These are phyloP conservation scores for Calidris pugnax DNA, from an alignment of 2,113 vertebrate genomes.

Conservation along the genomic window DNA sequence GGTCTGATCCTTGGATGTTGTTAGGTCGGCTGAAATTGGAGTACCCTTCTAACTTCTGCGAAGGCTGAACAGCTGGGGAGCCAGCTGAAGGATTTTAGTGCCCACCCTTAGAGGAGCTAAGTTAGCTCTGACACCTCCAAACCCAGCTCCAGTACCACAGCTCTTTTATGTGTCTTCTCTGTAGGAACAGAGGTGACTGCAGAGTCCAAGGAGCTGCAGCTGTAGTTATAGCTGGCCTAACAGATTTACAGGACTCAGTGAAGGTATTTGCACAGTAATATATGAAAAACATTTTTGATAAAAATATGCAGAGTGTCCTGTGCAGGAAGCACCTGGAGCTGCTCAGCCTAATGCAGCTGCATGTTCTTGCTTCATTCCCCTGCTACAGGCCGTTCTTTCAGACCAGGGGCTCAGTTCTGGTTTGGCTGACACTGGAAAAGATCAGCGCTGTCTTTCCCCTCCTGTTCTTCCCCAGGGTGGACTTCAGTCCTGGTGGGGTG, in stretches of 20 bases:
- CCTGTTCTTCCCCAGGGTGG: neutral
- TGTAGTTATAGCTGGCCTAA: neutral
- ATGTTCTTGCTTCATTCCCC: neutral
- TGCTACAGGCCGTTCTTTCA: neutral
- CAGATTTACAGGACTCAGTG: neutral
- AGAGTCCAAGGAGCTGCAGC: neutral
- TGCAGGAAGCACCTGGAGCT: neutral
- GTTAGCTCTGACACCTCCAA: neutral
- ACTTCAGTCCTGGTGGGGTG: neutral
- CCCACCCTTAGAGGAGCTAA: neutral
- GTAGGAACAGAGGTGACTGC: neutral
- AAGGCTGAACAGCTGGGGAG: neutral
- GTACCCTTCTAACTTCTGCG: neutral
- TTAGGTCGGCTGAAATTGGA: neutral
- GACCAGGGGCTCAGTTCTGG: neutral
- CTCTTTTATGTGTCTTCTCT: neutral
- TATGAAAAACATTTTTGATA: neutral
- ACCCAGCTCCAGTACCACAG: fast-evolving
- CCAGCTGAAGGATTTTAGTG: neutral
- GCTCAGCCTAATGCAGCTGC: neutral
- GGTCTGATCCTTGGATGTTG: neutral
- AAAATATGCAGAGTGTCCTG: neutral
- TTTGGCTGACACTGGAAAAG: neutral
- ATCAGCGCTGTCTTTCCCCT: neutral
- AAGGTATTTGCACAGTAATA: neutral